Evolutionary conservation across 2,113 vertebrate genomes (phyloP), one percentile per base, ranked within the genome.

Genomic region (Eretmochelys imbricata): DNA sequence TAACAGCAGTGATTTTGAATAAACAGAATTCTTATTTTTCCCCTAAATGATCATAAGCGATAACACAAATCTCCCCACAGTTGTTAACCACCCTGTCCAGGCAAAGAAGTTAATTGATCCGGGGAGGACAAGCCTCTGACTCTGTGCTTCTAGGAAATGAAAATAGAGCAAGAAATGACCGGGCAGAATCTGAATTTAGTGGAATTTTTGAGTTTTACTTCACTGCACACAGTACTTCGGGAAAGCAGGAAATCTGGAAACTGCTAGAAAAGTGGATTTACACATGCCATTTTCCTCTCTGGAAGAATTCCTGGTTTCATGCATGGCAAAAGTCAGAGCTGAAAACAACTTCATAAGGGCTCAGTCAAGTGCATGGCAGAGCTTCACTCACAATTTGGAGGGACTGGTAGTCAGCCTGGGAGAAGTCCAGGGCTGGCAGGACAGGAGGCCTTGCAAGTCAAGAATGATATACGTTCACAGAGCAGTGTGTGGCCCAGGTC

Each of bases 1-100:
- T 2, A 42, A 5, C 35, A 11, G 1, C 75, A 54, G 54, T 57
- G 27, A 20, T 27, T 5, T 0, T 0, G 24, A 31, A n/a, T 50
- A 48, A 13, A 19, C n/a, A 25, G 54, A 49, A 8, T 11, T 29
- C 5, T n/a, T 22, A 3, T 48, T 49, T 35, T 22, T 46, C 69
- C 49, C 75, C n/a, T 31, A 53, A 16, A 14, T 0, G 9, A 53
- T 12, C 76, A 8, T 5, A 14, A 13, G 62, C 10, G 27, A 54
- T 3, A 22, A 69, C n/a, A 51, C 0, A 1, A 35, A 29, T n/a
- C 53, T 57, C 17, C 0, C 14, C 6, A 59, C 57, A 1, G 2
- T 48, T 19, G 10, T 17, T 22, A 69, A 49, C 19, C 4, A 1
- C 3, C 16, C 54, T 5, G 1, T 49, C 13, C 19, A 13, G 55